These are phyloP conservation scores for Procambarus virginalis DNA, from an alignment of 1,140 invertebrate species.

Conservation along the genomic window DNA sequence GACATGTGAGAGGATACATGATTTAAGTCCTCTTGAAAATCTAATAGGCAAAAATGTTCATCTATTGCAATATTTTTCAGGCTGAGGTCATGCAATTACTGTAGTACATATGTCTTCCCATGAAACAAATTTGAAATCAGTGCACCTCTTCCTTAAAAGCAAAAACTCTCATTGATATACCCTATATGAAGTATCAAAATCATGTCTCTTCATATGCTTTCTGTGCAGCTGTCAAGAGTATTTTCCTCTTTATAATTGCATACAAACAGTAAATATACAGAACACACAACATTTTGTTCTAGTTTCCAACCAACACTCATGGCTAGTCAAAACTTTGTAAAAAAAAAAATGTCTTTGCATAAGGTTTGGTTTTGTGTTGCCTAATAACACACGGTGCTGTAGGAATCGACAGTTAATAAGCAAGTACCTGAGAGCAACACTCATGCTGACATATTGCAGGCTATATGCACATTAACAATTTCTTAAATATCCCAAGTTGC, in stretches of 20 bases:
- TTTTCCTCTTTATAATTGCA: slow-evolving; percentile 4
- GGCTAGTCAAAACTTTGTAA: background rate
- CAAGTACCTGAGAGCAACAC: background rate
- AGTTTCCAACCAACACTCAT: slow-evolving; percentile 1
- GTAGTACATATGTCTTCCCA: background rate
- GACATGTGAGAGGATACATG: slow-evolving; percentile 30
- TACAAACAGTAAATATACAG: background rate
- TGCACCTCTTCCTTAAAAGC: background rate
- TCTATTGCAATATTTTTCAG: background rate
- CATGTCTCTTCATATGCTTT: slow-evolving; percentile 3
- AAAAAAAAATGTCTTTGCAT: background rate
- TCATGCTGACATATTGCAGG: background rate
- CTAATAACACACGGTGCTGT: background rate
- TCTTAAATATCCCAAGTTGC: background rate
- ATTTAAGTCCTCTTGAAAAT: background rate
- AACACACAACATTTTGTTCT: background rate
- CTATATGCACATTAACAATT: background rate
- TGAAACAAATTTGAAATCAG: background rate
- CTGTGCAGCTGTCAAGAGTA: slow-evolving; percentile 8
- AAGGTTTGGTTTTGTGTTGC: background rate
- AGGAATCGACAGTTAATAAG: background rate
- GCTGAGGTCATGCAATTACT: background rate
- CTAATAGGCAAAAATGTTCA: background rate
- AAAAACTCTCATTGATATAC: background rate
- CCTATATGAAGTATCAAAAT: background rate